Evolutionary conservation across 2,888 invertebrate genomes (phyloP).

Genomic region (Reticulitermes lucifugus): DNA sequence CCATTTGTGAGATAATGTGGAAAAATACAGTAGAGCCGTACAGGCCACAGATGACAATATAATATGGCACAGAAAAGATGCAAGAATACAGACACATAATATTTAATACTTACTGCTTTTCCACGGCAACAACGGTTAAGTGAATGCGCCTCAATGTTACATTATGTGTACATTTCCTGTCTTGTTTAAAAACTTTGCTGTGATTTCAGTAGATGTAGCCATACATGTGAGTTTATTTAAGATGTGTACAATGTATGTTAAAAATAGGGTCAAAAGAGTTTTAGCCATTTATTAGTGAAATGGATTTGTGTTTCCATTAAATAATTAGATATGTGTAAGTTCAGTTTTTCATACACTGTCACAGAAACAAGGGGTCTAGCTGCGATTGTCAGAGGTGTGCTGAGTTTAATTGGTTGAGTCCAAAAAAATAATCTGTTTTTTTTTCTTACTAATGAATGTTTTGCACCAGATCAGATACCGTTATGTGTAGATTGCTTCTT

Average conservation of each 20-base stretch:
- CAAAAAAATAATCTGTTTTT: not conserved
- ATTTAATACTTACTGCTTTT: no score
- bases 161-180: no score
- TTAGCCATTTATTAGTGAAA: not conserved
- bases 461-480: not conserved
- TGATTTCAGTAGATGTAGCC: slow-evolving; percentile 2
- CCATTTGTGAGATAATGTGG: no score
- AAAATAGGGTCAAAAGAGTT: not conserved
- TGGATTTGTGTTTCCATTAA: not conserved
- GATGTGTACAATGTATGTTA: slow-evolving; percentile 3
- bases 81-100: no score
- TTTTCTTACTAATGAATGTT: not conserved
- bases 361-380: not conserved
- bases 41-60: no score
- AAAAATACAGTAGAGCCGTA: no score
- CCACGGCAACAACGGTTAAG: no score
- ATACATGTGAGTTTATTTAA: not conserved
- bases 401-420: not conserved
- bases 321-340: not conserved
- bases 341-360: not conserved
- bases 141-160: no score
- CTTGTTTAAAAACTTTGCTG: not conserved
- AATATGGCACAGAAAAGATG: no score
- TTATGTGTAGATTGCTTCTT: not conserved
- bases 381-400: not conserved